Conservation (phyloP, 1,140 invertebrate genomes). For the Panagrolaimus sp. region DNA sequence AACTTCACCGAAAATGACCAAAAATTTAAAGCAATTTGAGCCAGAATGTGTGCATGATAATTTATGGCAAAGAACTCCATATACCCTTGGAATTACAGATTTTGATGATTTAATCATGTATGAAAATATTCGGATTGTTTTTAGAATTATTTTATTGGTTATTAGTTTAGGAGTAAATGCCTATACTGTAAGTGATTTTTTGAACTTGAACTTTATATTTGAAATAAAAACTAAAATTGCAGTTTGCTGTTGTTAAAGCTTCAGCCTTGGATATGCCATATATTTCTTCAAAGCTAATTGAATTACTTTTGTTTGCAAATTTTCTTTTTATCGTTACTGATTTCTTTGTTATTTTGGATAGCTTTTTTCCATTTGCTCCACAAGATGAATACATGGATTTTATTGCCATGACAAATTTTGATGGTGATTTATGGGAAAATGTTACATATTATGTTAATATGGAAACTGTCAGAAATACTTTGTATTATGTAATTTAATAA, state of each 20-base stretch:
- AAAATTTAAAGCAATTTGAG: neutral
- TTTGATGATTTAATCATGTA: neutral
- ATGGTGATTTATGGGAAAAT: constrained; percentile 7
- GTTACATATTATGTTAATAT: constrained; percentile 13
- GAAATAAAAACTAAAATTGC: neutral
- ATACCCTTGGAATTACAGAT: neutral
- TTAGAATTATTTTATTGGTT: neutral
- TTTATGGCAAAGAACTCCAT: neutral
- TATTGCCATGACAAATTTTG: neutral
- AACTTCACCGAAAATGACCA: neutral
- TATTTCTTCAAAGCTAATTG: neutral
- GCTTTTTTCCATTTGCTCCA: neutral
- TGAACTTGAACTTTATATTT: neutral
- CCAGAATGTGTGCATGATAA: neutral
- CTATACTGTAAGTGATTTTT: neutral
- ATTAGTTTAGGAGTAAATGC: neutral
- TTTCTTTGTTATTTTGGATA: constrained; percentile 2
- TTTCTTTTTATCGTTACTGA: neutral
- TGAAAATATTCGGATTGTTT: neutral
- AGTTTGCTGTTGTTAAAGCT: neutral
- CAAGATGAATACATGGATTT: neutral
- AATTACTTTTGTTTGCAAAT: neutral
- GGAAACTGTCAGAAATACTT: constrained; percentile 8
- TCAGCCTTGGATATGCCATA: neutral
- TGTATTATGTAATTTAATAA: neutral